Base-by-base conservation (phyloP, 2,888 invertebrate species). In the Anarsia innoxiella region DNA sequence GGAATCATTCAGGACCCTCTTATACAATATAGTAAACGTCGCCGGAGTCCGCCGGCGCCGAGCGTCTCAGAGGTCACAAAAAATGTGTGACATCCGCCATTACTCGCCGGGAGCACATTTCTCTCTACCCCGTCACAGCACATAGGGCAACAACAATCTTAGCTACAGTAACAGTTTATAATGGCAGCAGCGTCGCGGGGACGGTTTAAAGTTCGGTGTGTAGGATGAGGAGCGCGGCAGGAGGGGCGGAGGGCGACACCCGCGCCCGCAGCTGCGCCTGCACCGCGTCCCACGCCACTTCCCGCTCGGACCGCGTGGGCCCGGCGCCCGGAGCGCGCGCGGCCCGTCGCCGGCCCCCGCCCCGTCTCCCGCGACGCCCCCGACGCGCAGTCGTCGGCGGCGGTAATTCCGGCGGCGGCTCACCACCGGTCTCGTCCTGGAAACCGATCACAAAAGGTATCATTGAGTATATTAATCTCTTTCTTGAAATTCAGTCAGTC, bases 201-300 rank as follows among this genome's bases (percentile, higher is more conserved):
- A 4, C 28, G 16, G 41, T 41, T 51, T 66, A 72, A 11, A 76
- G 59, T 41, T 73, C 72, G 19, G 70, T 51, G 56, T 61, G 77
- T 52, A 78, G 62, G 45, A 78, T 66, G 52, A 79, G 74, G 46
- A 79, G 59, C 46, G 78, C 61, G 48, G 70, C 57, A 46, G 62
- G 41, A 37, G 66, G 36, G 12, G 59, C 52, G 41, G 60, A 48
- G 40, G 58, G 40, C 40, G 53, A 41, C 48, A 42, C 31, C 39
- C 34, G 44, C 33, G 67, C 59, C n/a, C 60, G 64, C 41, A 78
- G 42, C 70, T 78, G 77, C 45, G 72, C 72, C 44, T 71, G 73
- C 65, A 77, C 78, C 23, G 76, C 79, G 55, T 63, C 71, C 78
- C 77, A 78, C 36, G 64, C 73, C 33, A 64, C 55, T 51, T 66